Conservation (phyloP, 2,888 invertebrate genomes). For the Nephrotoma appendiculata region DNA sequence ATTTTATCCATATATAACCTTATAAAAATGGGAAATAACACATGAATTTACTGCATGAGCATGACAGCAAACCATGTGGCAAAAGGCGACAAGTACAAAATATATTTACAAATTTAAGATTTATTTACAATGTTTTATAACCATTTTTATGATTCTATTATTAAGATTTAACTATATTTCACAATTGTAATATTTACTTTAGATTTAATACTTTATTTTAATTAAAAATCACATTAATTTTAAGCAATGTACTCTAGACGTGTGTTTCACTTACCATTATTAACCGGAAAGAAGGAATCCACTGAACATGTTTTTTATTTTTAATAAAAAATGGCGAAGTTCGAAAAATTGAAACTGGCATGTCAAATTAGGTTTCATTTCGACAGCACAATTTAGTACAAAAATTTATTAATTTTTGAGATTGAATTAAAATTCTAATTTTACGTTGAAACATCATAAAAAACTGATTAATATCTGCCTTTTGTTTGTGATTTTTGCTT, state of each 20-base stretch:
- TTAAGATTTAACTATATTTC: background rate
- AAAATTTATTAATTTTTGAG: background rate
- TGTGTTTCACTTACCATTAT: constrained; percentile 27
- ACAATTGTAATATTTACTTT: background rate
- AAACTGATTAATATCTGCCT: too few species aligned
- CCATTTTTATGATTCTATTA: background rate
- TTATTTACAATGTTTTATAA: background rate
- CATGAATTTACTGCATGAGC: background rate
- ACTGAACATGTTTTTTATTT: background rate
- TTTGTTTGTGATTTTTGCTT: too few species aligned
- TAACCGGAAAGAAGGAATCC: constrained; percentile 33
- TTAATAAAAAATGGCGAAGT: background rate
- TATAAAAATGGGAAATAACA: background rate
- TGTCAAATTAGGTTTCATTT: background rate
- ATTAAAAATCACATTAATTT: background rate
- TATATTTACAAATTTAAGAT: background rate
- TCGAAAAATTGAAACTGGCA: background rate
- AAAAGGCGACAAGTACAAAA: background rate
- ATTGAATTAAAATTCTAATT: background rate
- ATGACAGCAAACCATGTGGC: constrained; percentile 6
- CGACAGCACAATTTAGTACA: background rate
- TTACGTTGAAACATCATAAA: background rate
- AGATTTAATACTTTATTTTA: background rate
- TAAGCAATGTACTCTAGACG: background rate
- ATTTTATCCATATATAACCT: background rate